Conservation (phyloP, 1,140 invertebrate species). For the Drosophila arizonae region DNA sequence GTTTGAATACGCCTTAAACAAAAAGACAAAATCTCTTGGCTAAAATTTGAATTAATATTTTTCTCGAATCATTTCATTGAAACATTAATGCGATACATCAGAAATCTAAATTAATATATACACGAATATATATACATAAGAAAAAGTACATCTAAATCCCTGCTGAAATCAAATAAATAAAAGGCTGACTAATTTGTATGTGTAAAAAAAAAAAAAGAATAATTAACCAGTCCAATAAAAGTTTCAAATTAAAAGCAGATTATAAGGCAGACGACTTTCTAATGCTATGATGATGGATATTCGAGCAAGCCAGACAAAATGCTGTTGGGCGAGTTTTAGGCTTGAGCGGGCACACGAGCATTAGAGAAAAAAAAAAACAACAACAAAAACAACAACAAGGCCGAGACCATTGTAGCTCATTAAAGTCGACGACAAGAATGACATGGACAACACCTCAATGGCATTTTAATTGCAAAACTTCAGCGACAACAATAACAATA, state of each 20-base stretch:
- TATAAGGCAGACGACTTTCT: slow-evolving; percentile 19
- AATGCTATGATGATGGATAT: slow-evolving; percentile 26
- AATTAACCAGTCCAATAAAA: slow-evolving; percentile 1
- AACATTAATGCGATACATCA: no score
- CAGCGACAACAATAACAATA: slow-evolving; percentile 30
- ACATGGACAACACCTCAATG: slow-evolving; percentile 54
- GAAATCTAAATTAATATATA: no score
- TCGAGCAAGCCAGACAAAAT: slow-evolving; percentile 3
- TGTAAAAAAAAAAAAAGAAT: background rate
- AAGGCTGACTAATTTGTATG: background rate
- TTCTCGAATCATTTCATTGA: no score
- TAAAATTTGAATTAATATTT: no score
- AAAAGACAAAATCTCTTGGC: no score
- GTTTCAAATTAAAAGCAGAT: slow-evolving; percentile 7
- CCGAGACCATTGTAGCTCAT: slow-evolving; percentile 44
- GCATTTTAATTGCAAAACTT: slow-evolving; percentile 74
- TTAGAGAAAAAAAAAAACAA: background rate
- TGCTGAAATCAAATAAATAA: background rate
- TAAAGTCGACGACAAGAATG: slow-evolving; percentile 36
- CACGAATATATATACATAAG: no score
- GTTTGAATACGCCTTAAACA: no score
- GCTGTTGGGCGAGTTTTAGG: slow-evolving; percentile 25
- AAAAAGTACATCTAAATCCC: background rate
- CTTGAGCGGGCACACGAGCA: background rate
- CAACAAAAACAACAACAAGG: background rate